phyloP scores from a whole-genome alignment of 1,140 invertebrate genomes.

The Zaprionus davidi region DNA sequence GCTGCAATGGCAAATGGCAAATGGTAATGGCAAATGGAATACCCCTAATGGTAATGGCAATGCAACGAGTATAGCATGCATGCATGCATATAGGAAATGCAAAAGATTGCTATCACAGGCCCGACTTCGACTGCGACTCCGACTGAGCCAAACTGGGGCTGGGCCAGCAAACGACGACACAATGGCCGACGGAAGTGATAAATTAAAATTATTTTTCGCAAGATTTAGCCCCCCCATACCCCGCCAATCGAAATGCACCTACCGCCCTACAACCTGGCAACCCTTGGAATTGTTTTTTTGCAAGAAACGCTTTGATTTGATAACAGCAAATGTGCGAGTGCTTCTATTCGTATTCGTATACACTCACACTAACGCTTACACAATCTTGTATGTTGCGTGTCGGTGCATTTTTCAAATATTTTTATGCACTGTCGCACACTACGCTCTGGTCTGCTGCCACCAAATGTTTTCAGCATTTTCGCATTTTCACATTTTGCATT shows the following conservation, averaged over 20 bases:
- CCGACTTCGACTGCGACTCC: slow-evolving; percentile 16
- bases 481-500: slow-evolving; percentile 56
- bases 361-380: neutral
- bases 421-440: slow-evolving; percentile 79
- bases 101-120: slow-evolving; percentile 69
- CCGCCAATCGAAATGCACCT: slow-evolving; percentile 57
- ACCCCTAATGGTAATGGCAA: slow-evolving; percentile 63
- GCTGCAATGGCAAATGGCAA: slow-evolving; percentile 49
- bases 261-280: neutral
- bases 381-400: slow-evolving; percentile 15
- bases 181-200: slow-evolving; percentile 82
- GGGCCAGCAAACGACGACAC: slow-evolving; percentile 65
- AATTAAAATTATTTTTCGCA: slow-evolving; percentile 84
- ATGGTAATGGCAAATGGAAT: slow-evolving; percentile 43
- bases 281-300: slow-evolving; percentile 28
- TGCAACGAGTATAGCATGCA: slow-evolving; percentile 61
- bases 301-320: slow-evolving; percentile 73
- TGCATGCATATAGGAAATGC: slow-evolving; percentile 81
- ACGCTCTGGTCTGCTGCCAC: slow-evolving; percentile 14
- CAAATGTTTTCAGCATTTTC: slow-evolving; percentile 7
- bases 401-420: slow-evolving; percentile 76
- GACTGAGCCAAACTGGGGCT: slow-evolving; percentile 5
- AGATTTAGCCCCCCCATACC: slow-evolving; percentile 52
- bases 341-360: neutral
- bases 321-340: slow-evolving; percentile 51